Evolutionary conservation across 2,113 vertebrate species (phyloP).

Genomic region (Actenoides lindsayi): DNA sequence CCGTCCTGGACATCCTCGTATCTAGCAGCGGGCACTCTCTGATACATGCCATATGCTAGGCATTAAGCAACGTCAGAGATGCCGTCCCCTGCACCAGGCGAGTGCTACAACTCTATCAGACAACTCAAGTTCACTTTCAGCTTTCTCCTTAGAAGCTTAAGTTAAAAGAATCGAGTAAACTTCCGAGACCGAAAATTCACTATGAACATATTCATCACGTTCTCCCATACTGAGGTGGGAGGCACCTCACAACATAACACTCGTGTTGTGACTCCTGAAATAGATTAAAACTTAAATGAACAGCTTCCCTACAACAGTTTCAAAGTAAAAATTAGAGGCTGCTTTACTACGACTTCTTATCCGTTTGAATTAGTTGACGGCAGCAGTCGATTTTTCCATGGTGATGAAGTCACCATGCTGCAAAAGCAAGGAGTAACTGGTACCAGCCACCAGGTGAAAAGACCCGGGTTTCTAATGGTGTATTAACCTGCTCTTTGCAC

Average conservation of each 20-base stretch:
- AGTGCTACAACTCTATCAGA: background rate
- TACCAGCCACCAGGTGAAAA: conserved; percentile 28
- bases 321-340: background rate
- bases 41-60: background rate
- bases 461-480: background rate
- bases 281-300: background rate
- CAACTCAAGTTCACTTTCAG: background rate
- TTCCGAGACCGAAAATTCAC: background rate
- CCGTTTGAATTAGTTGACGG: background rate
- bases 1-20: background rate
- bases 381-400: background rate
- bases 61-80: background rate
- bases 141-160: background rate
- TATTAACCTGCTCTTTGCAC: background rate
- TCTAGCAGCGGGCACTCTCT: background rate
- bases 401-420: conserved; percentile 7
- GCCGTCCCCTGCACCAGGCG: background rate
- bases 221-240: background rate
- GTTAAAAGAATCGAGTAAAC: background rate
- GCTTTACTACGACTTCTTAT: background rate
- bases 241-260: background rate
- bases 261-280: background rate
- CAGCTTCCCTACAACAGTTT: background rate
- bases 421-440: background rate
- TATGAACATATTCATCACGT: background rate